Conservation (phyloP, 2,113 vertebrate species). For the Neolamprologus longior region DNA sequence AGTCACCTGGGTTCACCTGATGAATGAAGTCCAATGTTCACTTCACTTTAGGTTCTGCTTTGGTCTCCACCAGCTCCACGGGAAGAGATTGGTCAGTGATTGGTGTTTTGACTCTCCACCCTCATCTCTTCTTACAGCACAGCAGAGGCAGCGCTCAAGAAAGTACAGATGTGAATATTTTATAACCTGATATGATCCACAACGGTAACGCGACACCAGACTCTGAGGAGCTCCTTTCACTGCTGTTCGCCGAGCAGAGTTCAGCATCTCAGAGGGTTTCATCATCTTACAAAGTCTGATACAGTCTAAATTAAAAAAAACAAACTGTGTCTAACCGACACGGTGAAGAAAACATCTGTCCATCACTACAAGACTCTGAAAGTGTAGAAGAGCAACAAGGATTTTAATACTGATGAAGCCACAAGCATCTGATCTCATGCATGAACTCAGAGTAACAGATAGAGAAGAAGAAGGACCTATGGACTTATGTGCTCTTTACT, state of each 20-base stretch:
- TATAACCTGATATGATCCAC: constrained; percentile 14
- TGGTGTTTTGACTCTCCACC: neutral
- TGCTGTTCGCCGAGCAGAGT: neutral
- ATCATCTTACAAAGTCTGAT: neutral
- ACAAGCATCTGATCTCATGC: neutral
- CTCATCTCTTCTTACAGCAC: neutral
- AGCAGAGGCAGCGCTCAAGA: neutral
- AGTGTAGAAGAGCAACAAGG: neutral
- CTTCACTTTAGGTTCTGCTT: neutral
- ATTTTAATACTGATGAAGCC: neutral
- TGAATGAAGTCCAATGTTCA: neutral
- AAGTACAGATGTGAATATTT: constrained; percentile 41
- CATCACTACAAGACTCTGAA: neutral
- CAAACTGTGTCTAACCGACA: neutral
- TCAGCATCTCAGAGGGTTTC: neutral
- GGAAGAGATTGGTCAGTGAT: neutral
- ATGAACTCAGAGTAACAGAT: neutral
- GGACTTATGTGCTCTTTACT: neutral
- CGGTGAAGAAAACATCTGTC: neutral
- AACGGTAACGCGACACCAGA: constrained; percentile 12
- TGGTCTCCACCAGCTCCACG: neutral
- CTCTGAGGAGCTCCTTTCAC: neutral
- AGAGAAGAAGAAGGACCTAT: neutral
- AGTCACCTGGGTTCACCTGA: neutral
- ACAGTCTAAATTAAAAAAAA: neutral